Base-by-base conservation (phyloP, 1,140 invertebrate species). In the Megalopta genalis region DNA sequence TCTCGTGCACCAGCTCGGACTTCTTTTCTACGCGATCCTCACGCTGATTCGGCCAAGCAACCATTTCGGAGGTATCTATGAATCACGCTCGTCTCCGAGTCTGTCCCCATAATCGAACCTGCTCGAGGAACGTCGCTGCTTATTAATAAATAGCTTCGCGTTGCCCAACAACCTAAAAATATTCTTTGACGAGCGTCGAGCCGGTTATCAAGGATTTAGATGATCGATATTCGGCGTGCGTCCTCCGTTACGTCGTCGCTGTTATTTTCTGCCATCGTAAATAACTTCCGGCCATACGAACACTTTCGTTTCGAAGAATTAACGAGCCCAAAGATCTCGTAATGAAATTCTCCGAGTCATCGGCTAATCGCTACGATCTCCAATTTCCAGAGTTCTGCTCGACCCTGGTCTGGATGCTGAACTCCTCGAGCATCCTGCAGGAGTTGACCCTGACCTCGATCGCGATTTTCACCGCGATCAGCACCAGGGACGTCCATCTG, bases 381-480 rank as follows among this genome's bases (percentile, higher is more conserved):
- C 16, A 4, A 46, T 54, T 76, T 76, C 1, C 79, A 92, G 91
- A 92, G 68, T 79, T 92, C 86, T 95, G 94, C 81, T 93, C 93
- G 39, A 90, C 90, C 14, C 88, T 94, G 10, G 91, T 93, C 0
- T 95, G 94, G 94, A 83, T 92, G 21, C 84, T 93, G 59, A 93
- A 93, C 39, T 92, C 94, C 8, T 91, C 93, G 32, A 92, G 93
- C 70, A 93, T 94, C 10, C 93, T 95, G 21, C 94, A 95, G 84
- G 93, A 94, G 21, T 86, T 93, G n/a, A 93, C 93, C 4, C 81
- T 95, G 12, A 91, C 94, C 2, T 93, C 94, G 21, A 91, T 95
- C 70, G 92, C 93, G 1, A 88, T 94, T 21, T 94, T 90, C 91
- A 93, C 93, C 73, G 93, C 79, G 88, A 93, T 90, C 82, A 90